These are phyloP conservation scores for Drosophila elegans DNA, from an alignment of 1,140 invertebrate species.

Conservation along the genomic window DNA sequence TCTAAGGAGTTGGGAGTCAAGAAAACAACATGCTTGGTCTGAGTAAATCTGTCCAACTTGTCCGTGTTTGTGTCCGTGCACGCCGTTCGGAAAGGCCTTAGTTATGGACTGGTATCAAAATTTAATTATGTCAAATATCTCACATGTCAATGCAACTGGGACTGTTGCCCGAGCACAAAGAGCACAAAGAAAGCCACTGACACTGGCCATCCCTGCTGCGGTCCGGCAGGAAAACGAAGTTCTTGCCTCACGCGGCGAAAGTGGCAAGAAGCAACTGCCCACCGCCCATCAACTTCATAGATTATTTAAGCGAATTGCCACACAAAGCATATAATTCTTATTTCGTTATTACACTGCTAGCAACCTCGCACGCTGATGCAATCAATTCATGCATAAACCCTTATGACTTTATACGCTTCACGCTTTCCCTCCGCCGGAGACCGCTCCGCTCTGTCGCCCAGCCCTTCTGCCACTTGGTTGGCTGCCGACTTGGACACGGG, in stretches of 20 bases:
- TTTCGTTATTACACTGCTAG: slow-evolving; percentile 63
- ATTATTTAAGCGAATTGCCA: slow-evolving; percentile 77
- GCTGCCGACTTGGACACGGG: slow-evolving; percentile 39
- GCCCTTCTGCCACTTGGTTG: not conserved
- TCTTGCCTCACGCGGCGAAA: slow-evolving; percentile 1
- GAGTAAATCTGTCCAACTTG: slow-evolving; percentile 55
- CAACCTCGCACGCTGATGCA: slow-evolving; percentile 35
- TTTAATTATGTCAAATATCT: slow-evolving; percentile 83
- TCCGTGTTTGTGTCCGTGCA: not conserved
- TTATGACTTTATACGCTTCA: slow-evolving; percentile 82
- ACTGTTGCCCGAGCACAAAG: slow-evolving; percentile 14
- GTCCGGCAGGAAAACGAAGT: not conserved
- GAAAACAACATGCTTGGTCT: slow-evolving; percentile 25
- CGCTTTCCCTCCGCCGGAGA: slow-evolving; percentile 63
- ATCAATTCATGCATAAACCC: slow-evolving; percentile 83
- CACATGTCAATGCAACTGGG: slow-evolving; percentile 72
- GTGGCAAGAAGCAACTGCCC: slow-evolving; percentile 7
- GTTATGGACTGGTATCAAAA: slow-evolving; percentile 79
- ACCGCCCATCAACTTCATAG: slow-evolving; percentile 58
- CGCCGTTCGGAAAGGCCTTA: slow-evolving; percentile 45
- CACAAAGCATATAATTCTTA: slow-evolving; percentile 76
- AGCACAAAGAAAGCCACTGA: slow-evolving; percentile 8
- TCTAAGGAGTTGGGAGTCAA: slow-evolving; percentile 20
- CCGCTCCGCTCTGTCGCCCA: slow-evolving; percentile 32
- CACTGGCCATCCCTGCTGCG: not conserved